Evolutionary conservation across 2,797 vertebrate genomes (phyloP).

Genomic region (Rousettus madagascariensis): DNA sequence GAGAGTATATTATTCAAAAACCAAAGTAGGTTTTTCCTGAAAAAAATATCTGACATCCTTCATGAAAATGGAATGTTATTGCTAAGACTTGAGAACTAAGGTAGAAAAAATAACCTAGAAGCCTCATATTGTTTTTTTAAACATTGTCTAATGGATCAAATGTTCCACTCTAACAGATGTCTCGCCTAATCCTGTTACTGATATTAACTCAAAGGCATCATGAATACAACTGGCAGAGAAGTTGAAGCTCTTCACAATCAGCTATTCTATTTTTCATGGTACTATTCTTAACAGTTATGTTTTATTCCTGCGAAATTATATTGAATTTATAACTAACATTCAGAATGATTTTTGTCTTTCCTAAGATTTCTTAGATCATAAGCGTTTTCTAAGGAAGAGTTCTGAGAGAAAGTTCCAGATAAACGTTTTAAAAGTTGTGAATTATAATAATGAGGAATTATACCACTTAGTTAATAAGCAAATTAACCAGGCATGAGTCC

Average conservation of each 20-base stretch:
- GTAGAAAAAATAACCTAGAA: conserved; percentile 17
- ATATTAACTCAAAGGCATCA: not conserved
- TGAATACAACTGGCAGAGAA: not conserved
- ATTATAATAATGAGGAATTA: conserved; percentile 30
- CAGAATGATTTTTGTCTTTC: not conserved
- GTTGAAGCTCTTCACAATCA: not conserved
- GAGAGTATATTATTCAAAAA: conserved; percentile 26
- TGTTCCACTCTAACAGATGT: not conserved
- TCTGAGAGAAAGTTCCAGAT: not conserved
- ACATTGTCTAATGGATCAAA: not conserved
- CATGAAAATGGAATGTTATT: conserved; percentile 18
- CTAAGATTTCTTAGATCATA: not conserved
- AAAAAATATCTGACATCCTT: conserved; percentile 14
- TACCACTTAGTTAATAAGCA: conserved; percentile 32
- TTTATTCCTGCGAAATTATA: not conserved
- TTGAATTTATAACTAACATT: not conserved
- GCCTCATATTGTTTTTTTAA: not conserved
- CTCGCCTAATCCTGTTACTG: not conserved
- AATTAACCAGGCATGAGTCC: not conserved
- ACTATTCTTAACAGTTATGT: not conserved
- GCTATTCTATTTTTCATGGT: not conserved
- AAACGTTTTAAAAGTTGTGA: conserved; percentile 50
- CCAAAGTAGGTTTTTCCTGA: not conserved
- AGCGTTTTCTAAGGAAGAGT: conserved; percentile 17
- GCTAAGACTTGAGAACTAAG: not conserved